Conservation (phyloP, 2,113 vertebrate genomes). For the Leucoraja erinaceus region DNA sequence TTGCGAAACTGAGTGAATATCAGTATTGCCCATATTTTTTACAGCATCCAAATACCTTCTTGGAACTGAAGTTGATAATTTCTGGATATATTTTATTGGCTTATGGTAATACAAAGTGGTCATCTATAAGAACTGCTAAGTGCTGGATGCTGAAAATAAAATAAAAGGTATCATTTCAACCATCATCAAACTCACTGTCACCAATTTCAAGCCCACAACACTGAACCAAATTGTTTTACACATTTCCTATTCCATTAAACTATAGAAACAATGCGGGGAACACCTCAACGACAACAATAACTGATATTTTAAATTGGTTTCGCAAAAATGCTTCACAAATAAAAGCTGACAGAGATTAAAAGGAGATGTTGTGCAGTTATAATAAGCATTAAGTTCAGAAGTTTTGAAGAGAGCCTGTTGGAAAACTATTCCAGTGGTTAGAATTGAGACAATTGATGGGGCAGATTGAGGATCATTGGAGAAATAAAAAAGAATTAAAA, state of each 20-base stretch:
- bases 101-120: neutral
- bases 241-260: neutral
- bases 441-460: no score
- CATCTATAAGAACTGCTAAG: neutral
- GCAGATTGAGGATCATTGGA: no score
- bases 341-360: neutral
- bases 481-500: neutral
- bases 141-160: neutral
- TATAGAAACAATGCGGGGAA: neutral
- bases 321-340: neutral
- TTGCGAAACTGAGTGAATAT: neutral
- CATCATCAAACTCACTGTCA: no score
- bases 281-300: neutral
- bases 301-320: neutral
- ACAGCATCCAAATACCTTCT: neutral
- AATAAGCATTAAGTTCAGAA: no score
- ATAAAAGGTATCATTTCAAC: neutral
- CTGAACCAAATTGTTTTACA: neutral
- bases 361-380: no score
- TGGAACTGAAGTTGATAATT: neutral
- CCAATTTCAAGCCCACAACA: no score
- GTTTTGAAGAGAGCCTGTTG: no score
- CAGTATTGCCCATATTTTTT: neutral
- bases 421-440: no score
- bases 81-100: neutral